phyloP scores from a whole-genome alignment of 2,113 vertebrate genomes.

The Gnathonemus echidnorhynchus region DNA sequence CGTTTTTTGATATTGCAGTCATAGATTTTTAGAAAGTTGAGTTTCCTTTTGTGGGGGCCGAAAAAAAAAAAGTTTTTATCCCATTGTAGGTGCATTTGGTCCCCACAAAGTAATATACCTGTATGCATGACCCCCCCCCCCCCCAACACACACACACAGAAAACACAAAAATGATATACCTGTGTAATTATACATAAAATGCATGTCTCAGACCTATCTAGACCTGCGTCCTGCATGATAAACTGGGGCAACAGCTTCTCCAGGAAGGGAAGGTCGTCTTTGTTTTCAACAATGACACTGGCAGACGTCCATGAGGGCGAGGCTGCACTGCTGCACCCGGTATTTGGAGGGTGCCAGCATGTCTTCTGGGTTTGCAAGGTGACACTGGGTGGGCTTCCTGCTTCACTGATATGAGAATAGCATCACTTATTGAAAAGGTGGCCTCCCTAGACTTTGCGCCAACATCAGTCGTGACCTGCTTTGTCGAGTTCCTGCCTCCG shows the following conservation, averaged over 20 bases:
- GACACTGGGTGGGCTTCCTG: conserved; percentile 34
- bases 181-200: not conserved
- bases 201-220: not conserved
- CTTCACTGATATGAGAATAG: conserved; percentile 12
- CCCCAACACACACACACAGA: not conserved
- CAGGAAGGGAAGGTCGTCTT: conserved; percentile 31
- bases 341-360: conserved; percentile 10
- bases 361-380: conserved; percentile 33
- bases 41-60: not conserved
- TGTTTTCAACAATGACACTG: conserved; percentile 21
- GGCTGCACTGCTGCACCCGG: not conserved
- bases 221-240: conserved; percentile 55
- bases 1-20: not conserved
- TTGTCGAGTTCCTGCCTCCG: not conserved
- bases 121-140: not conserved
- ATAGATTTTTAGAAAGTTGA: not conserved
- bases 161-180: not conserved
- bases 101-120: not conserved
- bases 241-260: conserved; percentile 44
- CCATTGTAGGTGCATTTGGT: not conserved
- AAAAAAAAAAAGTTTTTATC: not conserved
- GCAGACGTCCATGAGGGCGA: not conserved
- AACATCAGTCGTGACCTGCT: not conserved
- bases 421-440: not conserved
- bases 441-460: conserved; percentile 18